These are phyloP conservation scores for Calliphora vicina DNA, from an alignment of 1,140 invertebrate genomes.

Conservation along the genomic window DNA sequence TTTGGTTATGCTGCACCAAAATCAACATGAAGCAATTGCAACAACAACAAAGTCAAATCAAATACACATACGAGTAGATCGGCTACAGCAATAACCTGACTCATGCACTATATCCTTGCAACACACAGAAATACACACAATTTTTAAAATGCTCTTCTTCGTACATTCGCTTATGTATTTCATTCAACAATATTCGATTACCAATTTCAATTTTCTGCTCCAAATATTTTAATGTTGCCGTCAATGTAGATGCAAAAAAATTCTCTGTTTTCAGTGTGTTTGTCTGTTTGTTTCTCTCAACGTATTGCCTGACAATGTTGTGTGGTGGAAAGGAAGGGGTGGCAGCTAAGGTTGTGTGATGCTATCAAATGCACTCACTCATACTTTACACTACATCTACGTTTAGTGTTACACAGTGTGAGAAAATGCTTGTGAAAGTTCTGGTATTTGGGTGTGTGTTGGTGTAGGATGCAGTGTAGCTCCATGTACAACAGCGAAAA, in stretches of 20 bases:
- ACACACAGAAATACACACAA: no score
- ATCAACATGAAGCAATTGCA: not conserved
- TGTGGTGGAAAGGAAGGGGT: no score
- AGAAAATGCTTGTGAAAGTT: not conserved
- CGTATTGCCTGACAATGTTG: not conserved
- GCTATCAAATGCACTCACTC: not conserved
- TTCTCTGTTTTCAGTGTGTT: not conserved
- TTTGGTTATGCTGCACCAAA: not conserved
- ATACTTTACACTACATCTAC: not conserved
- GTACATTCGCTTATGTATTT: not conserved
- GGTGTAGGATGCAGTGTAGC: no score
- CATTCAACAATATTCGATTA: slow-evolving; percentile 34
- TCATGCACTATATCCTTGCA: no score
- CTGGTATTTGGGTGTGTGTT: no score
- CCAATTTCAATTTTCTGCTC: slow-evolving; percentile 35
- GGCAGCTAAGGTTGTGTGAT: not conserved
- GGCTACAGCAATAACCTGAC: not conserved
- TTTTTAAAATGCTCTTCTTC: not conserved
- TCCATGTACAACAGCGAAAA: not conserved
- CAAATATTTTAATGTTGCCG: slow-evolving; percentile 31
- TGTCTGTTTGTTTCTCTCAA: not conserved
- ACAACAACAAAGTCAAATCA: not conserved
- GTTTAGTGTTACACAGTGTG: not conserved
- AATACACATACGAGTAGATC: not conserved
- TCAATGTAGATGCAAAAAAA: slow-evolving; percentile 2